Conservation (phyloP, 2,888 invertebrate species). For the Orchesella flavescens region DNA sequence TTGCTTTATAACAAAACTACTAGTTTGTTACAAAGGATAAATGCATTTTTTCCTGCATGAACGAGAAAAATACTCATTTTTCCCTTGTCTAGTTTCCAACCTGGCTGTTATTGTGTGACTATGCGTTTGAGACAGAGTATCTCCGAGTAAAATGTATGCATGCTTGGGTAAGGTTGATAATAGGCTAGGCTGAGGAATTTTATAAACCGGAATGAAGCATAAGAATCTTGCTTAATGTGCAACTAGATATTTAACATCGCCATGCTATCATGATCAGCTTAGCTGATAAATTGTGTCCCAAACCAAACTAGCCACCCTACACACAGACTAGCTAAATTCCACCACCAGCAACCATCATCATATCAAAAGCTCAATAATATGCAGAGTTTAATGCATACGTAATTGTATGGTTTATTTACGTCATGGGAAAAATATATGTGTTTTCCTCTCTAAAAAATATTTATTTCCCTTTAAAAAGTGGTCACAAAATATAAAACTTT, state of each 20-base stretch:
- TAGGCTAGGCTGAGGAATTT: constrained; percentile 53
- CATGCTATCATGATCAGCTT: constrained; percentile 43
- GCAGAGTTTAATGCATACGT: constrained; percentile 17
- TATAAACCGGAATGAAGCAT: constrained; percentile 58
- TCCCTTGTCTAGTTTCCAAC: constrained; percentile 18
- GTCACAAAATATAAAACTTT: constrained; percentile 19
- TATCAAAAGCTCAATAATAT: background rate
- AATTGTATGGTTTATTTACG: background rate
- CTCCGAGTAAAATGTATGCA: constrained; percentile 1
- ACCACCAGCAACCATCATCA: too few relatives aligned
- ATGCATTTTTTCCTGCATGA: constrained; percentile 30
- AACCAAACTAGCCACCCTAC: background rate
- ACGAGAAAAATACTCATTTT: constrained; percentile 9
- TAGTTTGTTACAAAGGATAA: background rate
- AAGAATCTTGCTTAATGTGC: constrained; percentile 53
- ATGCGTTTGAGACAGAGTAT: background rate
- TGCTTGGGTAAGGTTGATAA: constrained; percentile 58
- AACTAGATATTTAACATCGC: constrained; percentile 28
- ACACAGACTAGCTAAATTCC: background rate
- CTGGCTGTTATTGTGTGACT: constrained; percentile 8
- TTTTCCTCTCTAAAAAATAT: constrained; percentile 14
- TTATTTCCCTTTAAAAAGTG: constrained; percentile 32
- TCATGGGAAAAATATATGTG: constrained; percentile 54
- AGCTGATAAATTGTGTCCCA: constrained; percentile 40
- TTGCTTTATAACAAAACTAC: background rate